Percentiles rank a stretch among this genome's conserved stretches.
phyloP scores from a whole-genome alignment of 2,113 vertebrate genomes.

The Tursiops truncatus region DNA sequence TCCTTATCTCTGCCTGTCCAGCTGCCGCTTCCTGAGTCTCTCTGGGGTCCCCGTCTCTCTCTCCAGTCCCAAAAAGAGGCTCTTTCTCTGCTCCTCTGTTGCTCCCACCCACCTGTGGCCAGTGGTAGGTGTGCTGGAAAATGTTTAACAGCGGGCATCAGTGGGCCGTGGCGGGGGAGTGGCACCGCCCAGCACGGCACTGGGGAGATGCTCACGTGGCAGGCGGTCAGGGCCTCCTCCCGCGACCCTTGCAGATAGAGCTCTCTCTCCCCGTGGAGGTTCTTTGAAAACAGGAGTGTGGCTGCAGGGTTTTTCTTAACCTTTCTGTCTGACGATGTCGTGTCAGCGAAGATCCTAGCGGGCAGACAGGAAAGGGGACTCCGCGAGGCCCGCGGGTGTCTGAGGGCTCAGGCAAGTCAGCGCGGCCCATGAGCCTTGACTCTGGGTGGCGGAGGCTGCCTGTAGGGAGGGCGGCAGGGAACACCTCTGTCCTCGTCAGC shows the following conservation, averaged over 20 bases:
- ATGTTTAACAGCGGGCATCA: rapidly evolving
- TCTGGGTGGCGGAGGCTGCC: not conserved
- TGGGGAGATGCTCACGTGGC: not conserved
- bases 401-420: not conserved
- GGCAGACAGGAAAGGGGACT: not conserved
- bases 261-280: not conserved
- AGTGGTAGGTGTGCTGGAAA: not conserved
- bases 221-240: not conserved
- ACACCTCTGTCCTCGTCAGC: not conserved
- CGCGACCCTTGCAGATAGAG: rapidly evolving
- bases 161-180: not conserved
- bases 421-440: not conserved
- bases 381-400: not conserved
- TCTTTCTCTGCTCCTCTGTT: not conserved
- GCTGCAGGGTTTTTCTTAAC: not conserved
- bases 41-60: not conserved
- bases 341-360: not conserved
- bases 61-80: not conserved
- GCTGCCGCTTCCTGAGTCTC: not conserved
- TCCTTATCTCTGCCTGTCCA: not conserved
- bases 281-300: not conserved
- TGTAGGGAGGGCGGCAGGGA: not conserved
- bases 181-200: not conserved
- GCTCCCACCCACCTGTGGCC: not conserved
- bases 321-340: not conserved